Evolutionary conservation across 2,888 invertebrate genomes (phyloP).

Genomic region (Mythimna loreyi): DNA sequence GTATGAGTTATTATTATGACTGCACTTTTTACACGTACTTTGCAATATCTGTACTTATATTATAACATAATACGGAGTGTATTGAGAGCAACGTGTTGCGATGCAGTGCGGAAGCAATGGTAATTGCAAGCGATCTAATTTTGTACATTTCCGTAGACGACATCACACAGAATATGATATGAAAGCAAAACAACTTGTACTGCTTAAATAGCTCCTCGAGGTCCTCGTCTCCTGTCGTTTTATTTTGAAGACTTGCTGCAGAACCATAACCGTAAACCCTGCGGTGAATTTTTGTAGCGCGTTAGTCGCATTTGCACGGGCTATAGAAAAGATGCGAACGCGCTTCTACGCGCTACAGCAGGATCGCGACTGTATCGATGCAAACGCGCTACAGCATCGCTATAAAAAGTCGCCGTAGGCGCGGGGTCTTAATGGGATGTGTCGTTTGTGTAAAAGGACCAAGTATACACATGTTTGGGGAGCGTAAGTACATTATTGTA

Average conservation of each 20-base stretch:
- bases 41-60: slow-evolving; percentile 21
- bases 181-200: slow-evolving; percentile 5
- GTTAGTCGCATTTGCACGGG: no score
- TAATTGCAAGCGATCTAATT: slow-evolving; percentile 55
- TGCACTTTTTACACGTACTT: not conserved
- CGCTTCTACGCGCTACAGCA: no score
- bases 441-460: not conserved
- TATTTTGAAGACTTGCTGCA: slow-evolving; percentile 25
- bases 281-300: no score
- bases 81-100: slow-evolving; percentile 29
- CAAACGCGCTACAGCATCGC: no score
- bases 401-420: no score
- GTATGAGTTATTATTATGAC: not conserved
- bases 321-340: no score
- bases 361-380: no score
- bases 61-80: slow-evolving; percentile 17
- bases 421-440: not conserved
- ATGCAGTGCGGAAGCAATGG: slow-evolving; percentile 46
- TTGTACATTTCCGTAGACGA: slow-evolving; percentile 51
- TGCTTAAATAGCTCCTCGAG: slow-evolving; percentile 14
- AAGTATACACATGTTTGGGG: not conserved
- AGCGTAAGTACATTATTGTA: slow-evolving; percentile 19
- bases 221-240: no score
- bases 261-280: not conserved
- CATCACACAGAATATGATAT: slow-evolving; percentile 39